Base-by-base conservation (phyloP, 2,888 invertebrate species). In the Meghimatium bilineatum region DNA sequence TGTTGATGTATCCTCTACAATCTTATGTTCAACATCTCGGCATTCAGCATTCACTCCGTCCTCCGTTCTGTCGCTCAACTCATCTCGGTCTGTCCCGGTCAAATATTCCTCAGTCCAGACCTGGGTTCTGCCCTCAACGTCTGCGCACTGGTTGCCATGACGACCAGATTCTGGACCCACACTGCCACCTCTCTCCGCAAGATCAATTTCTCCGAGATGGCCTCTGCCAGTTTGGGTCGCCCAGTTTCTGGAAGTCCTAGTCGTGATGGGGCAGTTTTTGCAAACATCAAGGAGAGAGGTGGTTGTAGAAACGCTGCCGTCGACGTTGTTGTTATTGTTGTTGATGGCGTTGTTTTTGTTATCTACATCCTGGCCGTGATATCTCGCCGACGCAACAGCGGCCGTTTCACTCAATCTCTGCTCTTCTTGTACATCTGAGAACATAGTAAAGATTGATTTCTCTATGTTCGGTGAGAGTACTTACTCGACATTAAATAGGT, bases 371-470 rank as follows among this genome's bases (percentile, higher is more conserved):
- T 83, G 77, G 36, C 77, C 83, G 71, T 77, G 77, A 20, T 77
- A 83, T 69, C 71, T 23, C 20, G 83, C 83, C 10, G 71, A 71
- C 71, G 83, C 83, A 32, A 83, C 71, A 1, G 83, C 83, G 69
- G 83, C 83, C 17, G 77, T 67, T 76, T 83, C 83, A 60, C 83
- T 83, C 1, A 83, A 38, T 32, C 77, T 77, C 71, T 83, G 83
- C 60, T 83, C 83, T 67, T 83, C 83, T 60, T 38, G 29, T 17
- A 83, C 69, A 49, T 83, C 83, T 83, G 77, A 23, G 20, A 32
- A 67, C 66, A 60, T 17, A 66, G 38, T 8, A 5, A 44, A n/a
- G n/a, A n/a, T n/a, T n/a, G n/a, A n/a, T n/a, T n/a, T n/a, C n/a
- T n/a, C n/a, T n/a, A n/a, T n/a, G n/a, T n/a, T n/a, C n/a, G n/a